These are phyloP conservation scores for Erythrocercus mccallii DNA, from an alignment of 2,113 vertebrate genomes.

Conservation along the genomic window DNA sequence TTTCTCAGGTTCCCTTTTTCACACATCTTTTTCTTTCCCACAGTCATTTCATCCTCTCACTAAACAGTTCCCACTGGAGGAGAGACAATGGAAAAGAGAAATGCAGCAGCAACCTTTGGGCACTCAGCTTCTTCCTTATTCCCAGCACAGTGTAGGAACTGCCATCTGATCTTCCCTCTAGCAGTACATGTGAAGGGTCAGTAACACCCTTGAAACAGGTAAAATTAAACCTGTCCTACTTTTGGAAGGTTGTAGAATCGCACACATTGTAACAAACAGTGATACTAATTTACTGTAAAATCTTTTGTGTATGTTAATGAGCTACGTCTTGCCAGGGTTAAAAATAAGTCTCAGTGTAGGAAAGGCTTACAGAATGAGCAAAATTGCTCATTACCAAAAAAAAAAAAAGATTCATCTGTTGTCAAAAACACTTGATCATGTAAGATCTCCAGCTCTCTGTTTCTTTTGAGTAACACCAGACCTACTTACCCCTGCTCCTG, in stretches of 20 bases:
- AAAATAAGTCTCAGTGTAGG: background rate
- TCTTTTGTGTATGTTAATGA: background rate
- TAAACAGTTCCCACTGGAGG: background rate
- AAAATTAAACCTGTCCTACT: background rate
- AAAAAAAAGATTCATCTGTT: background rate
- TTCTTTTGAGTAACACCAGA: background rate
- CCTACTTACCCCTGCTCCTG: background rate
- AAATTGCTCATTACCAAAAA: background rate
- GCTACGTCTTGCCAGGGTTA: background rate
- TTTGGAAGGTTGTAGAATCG: background rate
- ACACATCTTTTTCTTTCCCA: background rate
- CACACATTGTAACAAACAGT: fast-evolving
- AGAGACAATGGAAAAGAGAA: background rate
- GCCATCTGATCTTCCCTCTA: background rate
- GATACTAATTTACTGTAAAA: background rate
- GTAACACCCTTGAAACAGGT: background rate
- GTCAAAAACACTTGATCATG: background rate
- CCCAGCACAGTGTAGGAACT: background rate
- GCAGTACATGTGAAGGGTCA: background rate
- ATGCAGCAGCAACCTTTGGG: background rate
- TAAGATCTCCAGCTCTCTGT: background rate
- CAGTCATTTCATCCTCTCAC: background rate
- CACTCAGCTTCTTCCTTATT: background rate
- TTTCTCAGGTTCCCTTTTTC: background rate
- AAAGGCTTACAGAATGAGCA: background rate